phyloP scores from a whole-genome alignment of 2,888 invertebrate genomes.

The Nephrotoma guestfalica region DNA sequence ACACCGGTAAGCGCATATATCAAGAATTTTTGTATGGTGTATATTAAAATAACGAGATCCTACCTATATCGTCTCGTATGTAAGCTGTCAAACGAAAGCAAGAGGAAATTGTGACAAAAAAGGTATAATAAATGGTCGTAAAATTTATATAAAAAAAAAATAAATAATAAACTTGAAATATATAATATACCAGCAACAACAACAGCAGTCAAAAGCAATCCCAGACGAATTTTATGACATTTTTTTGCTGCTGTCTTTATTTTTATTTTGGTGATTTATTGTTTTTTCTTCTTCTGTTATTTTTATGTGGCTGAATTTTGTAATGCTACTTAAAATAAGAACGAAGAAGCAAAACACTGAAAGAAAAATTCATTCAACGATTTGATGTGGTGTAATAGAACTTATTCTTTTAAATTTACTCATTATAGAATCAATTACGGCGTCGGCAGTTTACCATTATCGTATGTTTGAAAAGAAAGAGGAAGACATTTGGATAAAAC shows the following conservation, averaged over 20 bases:
- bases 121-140: not conserved
- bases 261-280: not conserved
- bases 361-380: not conserved
- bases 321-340: not conserved
- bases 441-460: not conserved
- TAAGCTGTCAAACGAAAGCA: not conserved
- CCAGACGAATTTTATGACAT: not conserved
- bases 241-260: not conserved
- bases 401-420: not conserved
- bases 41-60: not conserved
- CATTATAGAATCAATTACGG: not conserved
- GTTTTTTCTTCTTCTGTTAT: not conserved
- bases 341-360: not conserved
- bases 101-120: not conserved
- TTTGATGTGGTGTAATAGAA: not conserved
- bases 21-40: too few species aligned
- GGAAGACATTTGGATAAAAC: not conserved
- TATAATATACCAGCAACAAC: not conserved
- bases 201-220: not conserved
- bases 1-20: too few species aligned
- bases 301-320: not conserved
- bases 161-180: not conserved
- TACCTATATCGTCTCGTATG: not conserved
- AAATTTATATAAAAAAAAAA: not conserved
- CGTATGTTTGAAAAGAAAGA: not conserved